Base-by-base conservation (phyloP, 2,113 vertebrate genomes). In the Callorhinus ursinus region DNA sequence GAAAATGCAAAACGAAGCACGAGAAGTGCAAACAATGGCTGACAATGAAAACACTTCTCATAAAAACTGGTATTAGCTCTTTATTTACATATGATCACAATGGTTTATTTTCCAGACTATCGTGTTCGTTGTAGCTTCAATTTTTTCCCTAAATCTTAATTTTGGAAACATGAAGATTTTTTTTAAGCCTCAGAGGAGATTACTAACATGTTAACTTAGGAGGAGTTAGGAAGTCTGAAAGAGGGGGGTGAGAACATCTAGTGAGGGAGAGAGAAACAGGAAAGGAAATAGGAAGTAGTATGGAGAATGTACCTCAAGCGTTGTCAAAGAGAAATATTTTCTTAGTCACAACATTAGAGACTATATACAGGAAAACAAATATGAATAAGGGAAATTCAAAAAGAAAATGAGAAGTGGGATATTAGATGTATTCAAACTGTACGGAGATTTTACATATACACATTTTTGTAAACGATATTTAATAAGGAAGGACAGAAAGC, bases 1-100 rank as follows among this genome's bases (percentile, higher is more conserved):
- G 59, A 92, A 92, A 83, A 69, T 69, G 39, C 13, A 92, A 92
- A 80, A 72, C 55, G 18, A 74, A 94, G 63, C 85, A 79, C 57
- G 28, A 86, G 28, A 72, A 90, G 55, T 39, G 11, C 16, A 79
- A 79, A 90, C 63, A 71, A 65, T 33, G 87, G 71, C 53, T 86
- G 18, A 42, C 57, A 49, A 95, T n/a, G n/a, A 69, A 76, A 76
- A 28, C 3, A 49, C 5, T 57, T 93, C 86, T 79, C 53, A 80
- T 53, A 87, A 79, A 90, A 57, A n/a, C 0, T 19, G 19, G 1
- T 33, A 12, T 39, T 1, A 26, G 88, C 46, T 65, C 49, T 46
- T 55, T 31, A 42, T 39, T 88, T 36, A 39, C 14, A 51, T 42
- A 71, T 19, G 46, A 72, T 46, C 26, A 24, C 53, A 71, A 63